These are phyloP conservation scores for Vandiemenella viatica DNA, from an alignment of 2,888 invertebrate genomes.

Conservation along the genomic window DNA sequence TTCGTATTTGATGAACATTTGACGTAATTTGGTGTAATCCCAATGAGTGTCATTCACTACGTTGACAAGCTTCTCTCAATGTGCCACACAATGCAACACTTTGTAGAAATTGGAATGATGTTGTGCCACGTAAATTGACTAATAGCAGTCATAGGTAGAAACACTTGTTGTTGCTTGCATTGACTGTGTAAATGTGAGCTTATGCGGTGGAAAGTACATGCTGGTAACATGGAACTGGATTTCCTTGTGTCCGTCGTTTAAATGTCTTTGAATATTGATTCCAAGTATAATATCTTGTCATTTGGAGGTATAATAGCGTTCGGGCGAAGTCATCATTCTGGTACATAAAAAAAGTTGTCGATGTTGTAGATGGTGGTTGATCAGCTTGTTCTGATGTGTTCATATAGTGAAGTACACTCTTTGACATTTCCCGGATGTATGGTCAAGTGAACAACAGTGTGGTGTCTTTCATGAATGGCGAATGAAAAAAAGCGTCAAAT, in stretches of 20 bases:
- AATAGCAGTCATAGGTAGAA: slow-evolving; percentile 18
- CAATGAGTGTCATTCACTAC: neutral
- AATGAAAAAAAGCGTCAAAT: slow-evolving; percentile 13
- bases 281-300: slow-evolving; percentile 24
- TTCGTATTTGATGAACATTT: no score
- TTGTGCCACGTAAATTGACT: neutral
- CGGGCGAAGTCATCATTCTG: slow-evolving; percentile 17
- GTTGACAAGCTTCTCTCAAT: neutral
- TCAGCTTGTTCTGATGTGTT: slow-evolving; percentile 12
- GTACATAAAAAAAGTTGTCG: slow-evolving; percentile 15
- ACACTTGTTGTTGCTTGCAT: slow-evolving; percentile 22
- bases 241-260: slow-evolving; percentile 17
- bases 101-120: slow-evolving; percentile 10
- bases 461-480: slow-evolving; percentile 1
- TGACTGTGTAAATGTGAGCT: slow-evolving; percentile 23
- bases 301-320: slow-evolving; percentile 24
- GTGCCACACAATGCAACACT: neutral
- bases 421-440: slow-evolving; percentile 4
- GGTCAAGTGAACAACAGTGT: neutral
- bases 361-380: slow-evolving; percentile 16
- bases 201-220: slow-evolving; percentile 21
- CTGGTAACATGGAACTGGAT: slow-evolving; percentile 20
- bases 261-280: slow-evolving; percentile 23
- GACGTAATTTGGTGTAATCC: no score
- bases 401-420: slow-evolving; percentile 21